A percentile compares a stretch with the other conserved stretches of the same genome.
phyloP scores from a whole-genome alignment of 2,797 vertebrate genomes.

The Phoeniculus purpureus region DNA sequence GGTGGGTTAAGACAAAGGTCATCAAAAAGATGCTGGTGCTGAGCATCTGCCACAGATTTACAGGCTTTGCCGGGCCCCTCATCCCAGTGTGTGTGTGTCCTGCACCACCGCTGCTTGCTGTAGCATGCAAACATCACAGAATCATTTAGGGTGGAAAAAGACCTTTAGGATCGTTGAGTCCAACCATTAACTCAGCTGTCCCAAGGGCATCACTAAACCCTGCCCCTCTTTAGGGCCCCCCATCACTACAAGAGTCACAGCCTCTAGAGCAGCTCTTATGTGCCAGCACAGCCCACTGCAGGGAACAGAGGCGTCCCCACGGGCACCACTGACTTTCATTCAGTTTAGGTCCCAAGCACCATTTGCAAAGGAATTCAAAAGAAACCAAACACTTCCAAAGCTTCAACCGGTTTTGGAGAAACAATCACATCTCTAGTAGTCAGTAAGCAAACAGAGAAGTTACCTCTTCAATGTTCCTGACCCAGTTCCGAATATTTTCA shows the following conservation, averaged over 20 bases:
- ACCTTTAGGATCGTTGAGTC: too few relatives aligned
- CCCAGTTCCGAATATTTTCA: constrained; percentile 99
- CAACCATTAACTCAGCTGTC: too few relatives aligned
- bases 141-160: too few relatives aligned
- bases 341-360: not conserved
- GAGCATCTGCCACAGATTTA: not conserved
- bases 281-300: too few relatives aligned
- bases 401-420: not conserved
- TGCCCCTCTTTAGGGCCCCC: too few relatives aligned
- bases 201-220: too few relatives aligned
- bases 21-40: not conserved
- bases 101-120: rapidly evolving
- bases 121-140: rapidly evolving
- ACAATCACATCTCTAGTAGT: not conserved
- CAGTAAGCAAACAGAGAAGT: not conserved
- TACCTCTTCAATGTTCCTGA: constrained; percentile 98
- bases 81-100: rapidly evolving
- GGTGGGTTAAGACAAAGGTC: rapidly evolving
- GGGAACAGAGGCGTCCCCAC: not conserved
- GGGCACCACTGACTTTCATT: too few relatives aligned
- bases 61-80: not conserved
- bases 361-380: rapidly evolving
- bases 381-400: rapidly evolving
- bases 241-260: rapidly evolving
- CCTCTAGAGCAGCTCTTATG: not conserved